Evolutionary conservation across 1,140 invertebrate species (phyloP).

Genomic region (Meteorus sp.): DNA sequence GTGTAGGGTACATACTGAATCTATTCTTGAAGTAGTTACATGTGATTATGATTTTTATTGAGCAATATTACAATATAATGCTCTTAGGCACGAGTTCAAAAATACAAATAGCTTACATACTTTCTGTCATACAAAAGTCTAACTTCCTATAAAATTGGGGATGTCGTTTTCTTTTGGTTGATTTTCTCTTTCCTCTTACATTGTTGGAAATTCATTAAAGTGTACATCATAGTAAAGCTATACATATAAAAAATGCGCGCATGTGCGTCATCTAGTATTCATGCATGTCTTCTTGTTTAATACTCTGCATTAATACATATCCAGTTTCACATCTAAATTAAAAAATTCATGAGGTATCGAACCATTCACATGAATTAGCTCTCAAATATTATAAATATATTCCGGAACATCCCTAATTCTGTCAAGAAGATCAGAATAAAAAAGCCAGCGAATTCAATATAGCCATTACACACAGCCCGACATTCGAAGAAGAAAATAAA

Average conservation of each 20-base stretch:
- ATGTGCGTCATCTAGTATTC: no score
- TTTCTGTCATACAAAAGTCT: neutral
- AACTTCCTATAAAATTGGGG: constrained; percentile 2
- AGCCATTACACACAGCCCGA: no score
- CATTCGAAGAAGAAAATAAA: no score
- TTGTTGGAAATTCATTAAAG: no score
- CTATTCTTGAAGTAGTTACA: constrained; percentile 14
- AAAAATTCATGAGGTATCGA: no score
- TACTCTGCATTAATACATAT: constrained; percentile 22
- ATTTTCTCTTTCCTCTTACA: no score
- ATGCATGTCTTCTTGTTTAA: no score
- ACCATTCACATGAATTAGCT: constrained; percentile 23
- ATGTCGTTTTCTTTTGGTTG: neutral
- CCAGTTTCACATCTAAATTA: neutral
- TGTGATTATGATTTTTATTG: neutral
- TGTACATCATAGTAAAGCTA: no score
- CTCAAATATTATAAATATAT: no score
- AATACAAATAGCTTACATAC: neutral
- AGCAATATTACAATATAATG: constrained; percentile 15
- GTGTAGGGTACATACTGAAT: constrained; percentile 15
- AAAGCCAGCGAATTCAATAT: no score
- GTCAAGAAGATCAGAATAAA: no score
- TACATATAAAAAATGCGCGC: constrained; percentile 7
- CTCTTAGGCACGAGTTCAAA: constrained; percentile 13
- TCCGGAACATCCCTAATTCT: no score